These are phyloP conservation scores for Propsilocerus akamusi DNA, from an alignment of 1,140 invertebrate species.

Conservation along the genomic window DNA sequence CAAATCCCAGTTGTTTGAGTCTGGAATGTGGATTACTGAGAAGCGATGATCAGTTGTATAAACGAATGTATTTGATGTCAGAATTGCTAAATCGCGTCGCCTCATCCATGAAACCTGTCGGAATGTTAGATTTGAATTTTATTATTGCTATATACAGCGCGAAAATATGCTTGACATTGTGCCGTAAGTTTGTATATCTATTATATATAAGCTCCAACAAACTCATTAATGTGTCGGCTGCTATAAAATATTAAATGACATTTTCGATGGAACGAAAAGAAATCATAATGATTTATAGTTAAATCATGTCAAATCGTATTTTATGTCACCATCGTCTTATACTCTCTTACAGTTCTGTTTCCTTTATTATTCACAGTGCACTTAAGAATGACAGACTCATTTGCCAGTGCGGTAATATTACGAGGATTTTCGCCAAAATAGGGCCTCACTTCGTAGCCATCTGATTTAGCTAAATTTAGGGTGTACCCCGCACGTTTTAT, in stretches of 20 bases:
- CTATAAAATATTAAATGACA: too few species aligned
- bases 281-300: too few species aligned
- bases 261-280: too few species aligned
- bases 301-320: too few species aligned
- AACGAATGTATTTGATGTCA: constrained; percentile 43
- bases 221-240: too few species aligned
- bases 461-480: neutral
- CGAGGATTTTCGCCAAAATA: neutral
- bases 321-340: too few species aligned
- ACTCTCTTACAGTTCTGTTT: neutral
- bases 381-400: neutral
- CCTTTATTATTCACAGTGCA: neutral
- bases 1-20: constrained; percentile 42
- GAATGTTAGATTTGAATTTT: constrained; percentile 9
- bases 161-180: too few species aligned
- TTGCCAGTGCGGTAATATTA: neutral
- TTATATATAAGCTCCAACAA: too few species aligned
- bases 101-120: constrained; percentile 61
- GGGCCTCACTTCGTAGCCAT: neutral
- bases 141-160: too few species aligned
- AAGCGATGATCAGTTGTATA: constrained; percentile 55
- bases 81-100: constrained; percentile 49
- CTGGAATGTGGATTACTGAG: constrained; percentile 30
- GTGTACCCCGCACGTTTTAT: too few species aligned
- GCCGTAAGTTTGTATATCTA: too few species aligned